Conservation (phyloP, 2,888 invertebrate genomes). For the Dryocosmus kuriphilus region DNA sequence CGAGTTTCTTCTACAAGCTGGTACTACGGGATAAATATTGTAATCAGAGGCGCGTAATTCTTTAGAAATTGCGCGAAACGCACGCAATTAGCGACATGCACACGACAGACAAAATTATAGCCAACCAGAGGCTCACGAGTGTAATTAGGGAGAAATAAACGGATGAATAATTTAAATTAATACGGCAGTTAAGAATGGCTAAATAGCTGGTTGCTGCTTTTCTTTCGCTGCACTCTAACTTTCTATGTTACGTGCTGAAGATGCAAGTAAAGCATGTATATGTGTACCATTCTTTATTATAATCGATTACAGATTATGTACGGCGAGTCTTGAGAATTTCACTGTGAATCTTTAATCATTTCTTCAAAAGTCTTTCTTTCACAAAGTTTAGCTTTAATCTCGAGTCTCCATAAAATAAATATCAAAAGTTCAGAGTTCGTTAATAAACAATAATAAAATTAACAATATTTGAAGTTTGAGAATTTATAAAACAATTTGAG, state of each 20-base stretch:
- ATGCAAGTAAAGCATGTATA: not conserved
- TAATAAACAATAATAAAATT: too few species aligned
- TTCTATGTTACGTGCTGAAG: constrained; percentile 24
- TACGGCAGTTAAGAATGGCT: constrained; percentile 54
- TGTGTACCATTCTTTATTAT: not conserved
- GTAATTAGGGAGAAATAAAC: constrained; percentile 61
- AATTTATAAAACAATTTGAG: too few species aligned
- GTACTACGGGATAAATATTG: constrained; percentile 55
- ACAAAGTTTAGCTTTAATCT: not conserved
- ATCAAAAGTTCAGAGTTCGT: too few species aligned
- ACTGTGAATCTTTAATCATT: not conserved
- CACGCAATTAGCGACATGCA: constrained; percentile 69
- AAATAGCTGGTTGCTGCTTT: constrained; percentile 21
- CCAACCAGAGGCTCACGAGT: constrained; percentile 50
- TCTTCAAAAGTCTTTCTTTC: not conserved
- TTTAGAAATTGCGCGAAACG: constrained; percentile 68
- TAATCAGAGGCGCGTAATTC: constrained; percentile 61
- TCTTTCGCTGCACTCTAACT: not conserved
- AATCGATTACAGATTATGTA: constrained; percentile 1
- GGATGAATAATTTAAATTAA: constrained; percentile 72
- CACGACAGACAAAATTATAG: constrained; percentile 54
- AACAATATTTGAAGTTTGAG: too few species aligned
- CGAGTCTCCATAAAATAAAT: too few species aligned
- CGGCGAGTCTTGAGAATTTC: not conserved
- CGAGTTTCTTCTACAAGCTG: constrained; percentile 53